Evolutionary conservation across 2,888 invertebrate genomes (phyloP), one percentile per base, ranked within the genome.

Genomic region (Pachliopta kotzebuea): DNA sequence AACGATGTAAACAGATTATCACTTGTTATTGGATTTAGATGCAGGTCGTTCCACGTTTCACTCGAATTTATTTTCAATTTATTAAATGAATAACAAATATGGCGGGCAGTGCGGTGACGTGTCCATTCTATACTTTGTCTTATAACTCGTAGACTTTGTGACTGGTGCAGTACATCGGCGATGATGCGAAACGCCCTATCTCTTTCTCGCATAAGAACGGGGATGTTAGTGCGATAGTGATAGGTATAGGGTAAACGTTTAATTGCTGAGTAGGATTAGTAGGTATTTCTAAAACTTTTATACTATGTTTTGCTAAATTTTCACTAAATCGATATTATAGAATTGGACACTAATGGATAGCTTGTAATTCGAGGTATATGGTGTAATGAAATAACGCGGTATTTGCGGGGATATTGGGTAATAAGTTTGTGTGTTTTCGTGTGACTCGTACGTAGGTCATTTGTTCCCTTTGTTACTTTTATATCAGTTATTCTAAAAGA

Each of bases 221-320:
- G 74, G 77, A 77, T 77, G 70, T 79, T 83, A 85, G 86, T 82
- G 85, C 83, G 86, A 88, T 90, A 90, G 88, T 84, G 88, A 86
- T 90, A 91, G 90, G 69, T 77, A 84, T 88, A 89, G 88, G 87
- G 86, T 85, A 75, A 72, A 70, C 14, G 67, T 85, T 88, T 84
- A 80, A 83, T 89, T 83, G 90, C 90, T 90, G 90, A 83, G 89
- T 90, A 91, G 90, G 77, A 74, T 84, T 83, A 79, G 86, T 88
- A 86, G 87, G 78, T 88, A 90, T 90, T 90, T 89, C 88, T 90
- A 88, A 88, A 90, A 88, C 81, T 90, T 90, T 90, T 91, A 84
- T 91, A 91, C 90, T 90, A 90, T 90, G 90, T 91, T 91, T 91
- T 90, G 91, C 91, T 81, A 91, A 90, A 90, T 90, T 90, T 90